Evolutionary conservation across 2,113 vertebrate species (phyloP), one percentile per base, ranked within the genome.

Genomic region (Montifringilla adamsi): DNA sequence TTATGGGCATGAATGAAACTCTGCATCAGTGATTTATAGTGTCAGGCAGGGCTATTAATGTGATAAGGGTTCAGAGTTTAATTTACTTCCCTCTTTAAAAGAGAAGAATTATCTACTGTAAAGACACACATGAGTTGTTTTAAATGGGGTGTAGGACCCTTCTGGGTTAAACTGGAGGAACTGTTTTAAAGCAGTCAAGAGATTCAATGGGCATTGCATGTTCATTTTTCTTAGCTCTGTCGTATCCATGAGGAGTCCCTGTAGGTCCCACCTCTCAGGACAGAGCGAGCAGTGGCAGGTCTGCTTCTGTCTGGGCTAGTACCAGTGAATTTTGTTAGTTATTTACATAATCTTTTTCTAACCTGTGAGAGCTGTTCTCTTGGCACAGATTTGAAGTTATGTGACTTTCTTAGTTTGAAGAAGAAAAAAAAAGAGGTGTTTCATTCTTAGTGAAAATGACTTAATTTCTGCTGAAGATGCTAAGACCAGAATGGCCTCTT

Each of bases 51-150:
- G 78, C 84, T 93, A 67, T 95, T 96, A 93, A 53, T 81, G 15
- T 87, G 84, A 89, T 87, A 80, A 41, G 92, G 76, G 83, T 95
- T 97, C 90, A 87, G 58, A 91, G 70, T 91, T 87, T 80, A 97
- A 94, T 94, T 72, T 68, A 58, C 53, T 84, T 95, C 8, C 79
- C 43, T 31, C 92, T 95, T 95, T 80, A 74, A 74, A 87, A 58
- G 75, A 72, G 81, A 58, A 89, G 84, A 94, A 47, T 96, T 35
- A 47, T 41, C 53, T 96, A 10, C 37, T 81, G 16, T 69, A 66
- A 87, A 79, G 85, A 43, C 66, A 47, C 14, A 4, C 49, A 6
- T 8, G 53, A 94, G 52, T 64, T 80, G 86, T 86, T 87, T 66
- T 37, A 79, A 74, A 90, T 80, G 35, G 73, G 55, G 21, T 84